Evolutionary conservation across 2,888 invertebrate species (phyloP), one percentile per base, ranked within the genome.

Genomic region (Craniophora ligustri): DNA sequence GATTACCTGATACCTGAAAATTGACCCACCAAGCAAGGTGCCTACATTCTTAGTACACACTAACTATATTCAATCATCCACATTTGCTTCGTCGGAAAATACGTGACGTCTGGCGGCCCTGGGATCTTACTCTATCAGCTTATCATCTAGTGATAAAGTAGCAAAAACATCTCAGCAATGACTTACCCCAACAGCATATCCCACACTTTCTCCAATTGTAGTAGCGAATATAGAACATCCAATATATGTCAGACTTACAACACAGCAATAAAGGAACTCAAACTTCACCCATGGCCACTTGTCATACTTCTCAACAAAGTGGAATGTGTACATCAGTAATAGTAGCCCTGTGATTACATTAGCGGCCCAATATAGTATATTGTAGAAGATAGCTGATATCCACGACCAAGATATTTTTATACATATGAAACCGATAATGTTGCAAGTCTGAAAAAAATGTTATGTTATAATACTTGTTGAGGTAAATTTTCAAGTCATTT

Each of bases 201-300:
- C 96, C 11, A 79, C 84, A 71, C 94, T 94, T 59, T 94, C 94
- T 0, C 91, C 94, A 39, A 94, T 93, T 0, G 95, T 94, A 1
- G 95, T 94, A 3, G 96, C 96, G 54, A 97, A 94, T 63, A 96
- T 94, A 0, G 97, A 95, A 11, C 97, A 97, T 41, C 97, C 94
- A 39, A 98, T 92, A 78, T 97, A 98, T 18, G 96, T 94, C 11
- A 96, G 79, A 0, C 95, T 91, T 95, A 97, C 96, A 0, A 95
- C 59, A 0, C 91, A 92, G 79, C 97, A 96, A 88, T 94, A 98
- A 41, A 95, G 91, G 71, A 97, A 95, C 89, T 98, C 98, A 68
- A 96, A 94, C 85, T 96, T 96, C 30, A 97, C 89, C 98, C 98
- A 98, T 0, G 98, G 98, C 77, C 97, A 95, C 75, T 94, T 95